Evolutionary conservation across 92 coral and sea anemone genomes (phyloP).

Genomic region (Anthopleura xanthogrammica): DNA sequence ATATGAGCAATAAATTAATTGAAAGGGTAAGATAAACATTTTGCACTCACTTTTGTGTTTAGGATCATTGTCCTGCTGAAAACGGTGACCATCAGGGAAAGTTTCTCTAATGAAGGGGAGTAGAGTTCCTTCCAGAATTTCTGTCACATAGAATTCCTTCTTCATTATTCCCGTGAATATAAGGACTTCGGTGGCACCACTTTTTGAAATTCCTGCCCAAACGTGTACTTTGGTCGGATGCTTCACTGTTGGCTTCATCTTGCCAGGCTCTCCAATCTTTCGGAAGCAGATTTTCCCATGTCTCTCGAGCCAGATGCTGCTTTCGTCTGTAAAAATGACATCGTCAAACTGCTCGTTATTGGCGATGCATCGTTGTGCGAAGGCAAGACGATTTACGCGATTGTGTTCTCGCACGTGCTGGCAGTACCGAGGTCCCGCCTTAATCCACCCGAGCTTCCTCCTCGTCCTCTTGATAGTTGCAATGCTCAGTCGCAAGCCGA

Average conservation of each 20-base stretch:
- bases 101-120: slow-evolving; percentile 20
- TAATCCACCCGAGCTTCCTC: background rate
- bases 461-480: background rate
- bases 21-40: background rate
- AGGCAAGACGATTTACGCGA: slow-evolving; percentile 35
- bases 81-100: slow-evolving; percentile 38
- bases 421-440: slow-evolving; percentile 1
- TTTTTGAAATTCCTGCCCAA: no score
- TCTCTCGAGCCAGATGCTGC: slow-evolving; percentile 42
- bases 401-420: slow-evolving; percentile 31
- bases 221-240: slow-evolving; percentile 48
- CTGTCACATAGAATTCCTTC: background rate
- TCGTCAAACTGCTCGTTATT: slow-evolving; percentile 34
- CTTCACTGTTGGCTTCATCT: slow-evolving; percentile 34
- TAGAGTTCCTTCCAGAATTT: slow-evolving; percentile 24
- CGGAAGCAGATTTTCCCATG: slow-evolving; percentile 39
- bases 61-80: slow-evolving; percentile 50
- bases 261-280: slow-evolving; percentile 33
- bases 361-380: slow-evolving; percentile 31
- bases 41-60: slow-evolving; percentile 27
- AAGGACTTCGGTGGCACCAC: no score
- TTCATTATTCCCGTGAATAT: no score
- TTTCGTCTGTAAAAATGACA: slow-evolving; percentile 60
- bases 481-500: background rate
- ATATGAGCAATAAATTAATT: background rate